Percentiles rank a stretch among this genome's conserved stretches.
These are phyloP conservation scores for Drosophila tristis DNA, from an alignment of 1,140 invertebrate species.

Conservation along the genomic window DNA sequence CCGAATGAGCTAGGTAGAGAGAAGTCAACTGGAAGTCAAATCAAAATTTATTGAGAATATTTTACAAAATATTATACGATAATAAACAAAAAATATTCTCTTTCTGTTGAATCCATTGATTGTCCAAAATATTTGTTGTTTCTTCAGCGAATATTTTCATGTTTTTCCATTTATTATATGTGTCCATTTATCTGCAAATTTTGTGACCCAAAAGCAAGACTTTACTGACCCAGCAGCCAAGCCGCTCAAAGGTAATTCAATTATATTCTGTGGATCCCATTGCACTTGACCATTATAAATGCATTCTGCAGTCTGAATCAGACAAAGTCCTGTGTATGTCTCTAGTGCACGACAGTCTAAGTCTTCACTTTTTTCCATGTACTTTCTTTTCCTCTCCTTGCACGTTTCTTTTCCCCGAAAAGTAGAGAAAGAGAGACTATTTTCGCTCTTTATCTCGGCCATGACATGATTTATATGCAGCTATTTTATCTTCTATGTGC, in stretches of 20 bases:
- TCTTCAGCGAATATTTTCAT: too few relatives aligned
- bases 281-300: slow-evolving; percentile 43
- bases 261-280: slow-evolving; percentile 45
- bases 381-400: slow-evolving; percentile 3
- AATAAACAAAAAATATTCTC: too few relatives aligned
- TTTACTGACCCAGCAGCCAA: background rate
- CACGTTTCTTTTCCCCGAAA: slow-evolving; percentile 18
- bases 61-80: too few relatives aligned
- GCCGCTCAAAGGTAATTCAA: slow-evolving; percentile 54
- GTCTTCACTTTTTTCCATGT: slow-evolving; percentile 1
- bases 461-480: slow-evolving; percentile 78
- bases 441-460: slow-evolving; percentile 73
- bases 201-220: background rate
- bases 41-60: too few relatives aligned
- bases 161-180: too few relatives aligned
- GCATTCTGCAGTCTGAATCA: slow-evolving; percentile 42
- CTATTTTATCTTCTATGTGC: slow-evolving; percentile 64
- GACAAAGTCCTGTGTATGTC: slow-evolving; percentile 26
- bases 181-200: background rate
- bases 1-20: background rate
- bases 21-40: background rate
- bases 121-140: too few relatives aligned
- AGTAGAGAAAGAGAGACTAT: slow-evolving; percentile 38
- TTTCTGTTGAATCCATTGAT: too few relatives aligned
- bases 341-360: background rate